Percentiles rank a stretch among this genome's conserved stretches.
These are phyloP conservation scores for Tenodera sinensis DNA, from an alignment of 2,888 invertebrate species.

Conservation along the genomic window DNA sequence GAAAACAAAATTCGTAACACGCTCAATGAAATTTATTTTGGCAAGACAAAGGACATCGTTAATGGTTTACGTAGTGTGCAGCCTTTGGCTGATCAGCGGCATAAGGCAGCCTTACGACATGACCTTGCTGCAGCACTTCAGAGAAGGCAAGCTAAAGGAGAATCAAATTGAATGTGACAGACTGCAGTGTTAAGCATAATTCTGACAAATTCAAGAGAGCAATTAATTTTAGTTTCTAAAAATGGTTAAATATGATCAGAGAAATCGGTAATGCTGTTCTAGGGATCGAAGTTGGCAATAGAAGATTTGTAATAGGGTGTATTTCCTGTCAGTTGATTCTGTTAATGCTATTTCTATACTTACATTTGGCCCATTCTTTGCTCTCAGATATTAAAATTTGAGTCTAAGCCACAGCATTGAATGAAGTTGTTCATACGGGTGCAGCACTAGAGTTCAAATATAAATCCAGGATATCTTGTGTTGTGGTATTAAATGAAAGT, in stretches of 20 bases:
- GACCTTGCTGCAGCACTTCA: conserved; percentile 81
- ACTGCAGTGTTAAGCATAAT: neutral
- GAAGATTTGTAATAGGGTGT: neutral
- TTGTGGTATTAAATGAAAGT: neutral
- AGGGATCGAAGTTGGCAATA: neutral
- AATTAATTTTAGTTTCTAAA: neutral
- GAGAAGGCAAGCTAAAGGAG: conserved; percentile 69
- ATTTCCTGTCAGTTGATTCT: neutral
- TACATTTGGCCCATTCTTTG: neutral
- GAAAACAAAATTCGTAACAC: conserved; percentile 99
- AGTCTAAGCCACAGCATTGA: neutral
- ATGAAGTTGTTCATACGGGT: neutral
- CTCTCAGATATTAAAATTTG: neutral
- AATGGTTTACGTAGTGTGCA: conserved; percentile 84
- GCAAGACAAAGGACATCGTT: conserved; percentile 97
- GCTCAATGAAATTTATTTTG: conserved; percentile 97
- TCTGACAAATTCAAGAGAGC: neutral
- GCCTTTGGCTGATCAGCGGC: conserved; percentile 77
- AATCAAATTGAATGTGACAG: conserved; percentile 29
- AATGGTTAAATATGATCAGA: neutral
- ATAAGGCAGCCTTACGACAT: conserved; percentile 79
- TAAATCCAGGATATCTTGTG: neutral
- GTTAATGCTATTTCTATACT: neutral
- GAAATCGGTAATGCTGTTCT: neutral
- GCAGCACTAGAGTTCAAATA: neutral